Conservation (phyloP, 2,113 vertebrate genomes). For the Sarotherodon lohbergeri region DNA sequence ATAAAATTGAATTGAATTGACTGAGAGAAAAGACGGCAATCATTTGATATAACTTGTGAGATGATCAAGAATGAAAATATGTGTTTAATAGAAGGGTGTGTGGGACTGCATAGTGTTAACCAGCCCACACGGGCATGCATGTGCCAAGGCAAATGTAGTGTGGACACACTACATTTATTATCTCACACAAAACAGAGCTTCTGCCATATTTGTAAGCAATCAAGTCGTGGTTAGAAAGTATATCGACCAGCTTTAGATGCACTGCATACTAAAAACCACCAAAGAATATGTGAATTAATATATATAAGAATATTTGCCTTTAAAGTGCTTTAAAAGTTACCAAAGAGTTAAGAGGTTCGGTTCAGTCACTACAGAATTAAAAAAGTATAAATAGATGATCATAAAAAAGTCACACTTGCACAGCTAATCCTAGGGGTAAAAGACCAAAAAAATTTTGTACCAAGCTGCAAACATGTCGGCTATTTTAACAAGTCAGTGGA, state of each 20-base stretch:
- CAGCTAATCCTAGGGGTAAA: neutral
- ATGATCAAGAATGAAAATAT: neutral
- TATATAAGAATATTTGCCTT: neutral
- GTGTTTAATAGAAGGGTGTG: neutral
- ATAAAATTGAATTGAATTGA: neutral
- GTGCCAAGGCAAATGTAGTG: neutral
- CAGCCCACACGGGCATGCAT: neutral
- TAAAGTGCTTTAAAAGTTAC: neutral
- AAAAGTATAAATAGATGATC: neutral
- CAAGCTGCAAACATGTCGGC: neutral
- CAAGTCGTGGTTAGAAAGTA: neutral
- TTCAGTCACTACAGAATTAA: neutral
- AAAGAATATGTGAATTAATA: neutral
- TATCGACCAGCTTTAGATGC: neutral
- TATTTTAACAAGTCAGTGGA: neutral
- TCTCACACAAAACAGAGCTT: neutral
- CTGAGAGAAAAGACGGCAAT: neutral
- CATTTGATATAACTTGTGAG: neutral
- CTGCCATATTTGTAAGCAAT: neutral
- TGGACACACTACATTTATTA: neutral
- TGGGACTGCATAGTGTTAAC: constrained; percentile 19
- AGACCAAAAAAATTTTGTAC: neutral
- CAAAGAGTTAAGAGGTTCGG: neutral
- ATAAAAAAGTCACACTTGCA: neutral
- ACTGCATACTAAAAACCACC: neutral